Conservation (phyloP, 2,888 invertebrate genomes). For the Pachymerium ferrugineum region DNA sequence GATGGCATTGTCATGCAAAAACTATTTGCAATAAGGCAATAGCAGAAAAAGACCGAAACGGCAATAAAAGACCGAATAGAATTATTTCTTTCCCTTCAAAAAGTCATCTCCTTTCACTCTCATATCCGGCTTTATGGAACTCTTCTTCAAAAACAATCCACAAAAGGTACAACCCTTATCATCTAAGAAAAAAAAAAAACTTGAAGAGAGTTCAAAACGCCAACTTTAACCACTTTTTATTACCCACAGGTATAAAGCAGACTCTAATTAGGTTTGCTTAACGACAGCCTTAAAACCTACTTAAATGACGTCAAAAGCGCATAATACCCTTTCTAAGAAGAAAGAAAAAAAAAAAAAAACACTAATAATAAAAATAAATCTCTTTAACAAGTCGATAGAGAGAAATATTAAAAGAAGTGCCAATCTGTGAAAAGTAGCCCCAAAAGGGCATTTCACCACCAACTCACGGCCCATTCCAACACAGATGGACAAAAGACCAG, state of each 20-base stretch:
- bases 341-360: neutral
- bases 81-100: too few species aligned
- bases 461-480: neutral
- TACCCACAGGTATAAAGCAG: too few species aligned
- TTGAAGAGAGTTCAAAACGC: neutral
- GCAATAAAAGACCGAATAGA: too few species aligned
- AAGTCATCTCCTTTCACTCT: too few species aligned
- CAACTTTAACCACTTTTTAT: too few species aligned
- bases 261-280: conserved; percentile 3
- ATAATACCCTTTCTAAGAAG: neutral
- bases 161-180: too few species aligned
- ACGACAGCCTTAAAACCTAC: neutral
- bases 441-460: neutral
- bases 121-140: too few species aligned
- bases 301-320: neutral
- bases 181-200: neutral
- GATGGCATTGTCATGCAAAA: too few species aligned
- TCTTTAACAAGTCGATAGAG: conserved; percentile 4
- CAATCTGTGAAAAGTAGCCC: conserved; percentile 4
- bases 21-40: too few species aligned
- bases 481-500: conserved; percentile 8
- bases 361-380: neutral
- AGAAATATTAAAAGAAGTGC: conserved; percentile 3
- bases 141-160: too few species aligned
- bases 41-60: too few species aligned